Evolutionary conservation across 2,888 invertebrate species (phyloP).

Genomic region (Ophraella communa): DNA sequence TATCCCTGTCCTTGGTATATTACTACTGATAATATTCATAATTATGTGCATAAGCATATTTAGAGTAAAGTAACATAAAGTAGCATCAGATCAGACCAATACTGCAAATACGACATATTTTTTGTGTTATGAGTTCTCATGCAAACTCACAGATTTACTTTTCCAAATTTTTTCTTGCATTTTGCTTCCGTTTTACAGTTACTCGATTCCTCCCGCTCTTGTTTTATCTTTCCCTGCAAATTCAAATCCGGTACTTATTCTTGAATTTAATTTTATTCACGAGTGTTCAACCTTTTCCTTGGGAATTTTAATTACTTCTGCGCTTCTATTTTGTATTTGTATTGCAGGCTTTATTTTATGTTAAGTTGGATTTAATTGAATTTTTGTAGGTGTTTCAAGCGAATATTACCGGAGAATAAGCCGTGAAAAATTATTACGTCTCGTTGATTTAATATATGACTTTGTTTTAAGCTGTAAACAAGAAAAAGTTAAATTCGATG

Average conservation of each 20-base stretch:
- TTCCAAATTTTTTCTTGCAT: constrained; percentile 1
- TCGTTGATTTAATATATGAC: background rate
- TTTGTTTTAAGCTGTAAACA: background rate
- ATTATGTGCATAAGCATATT: no score
- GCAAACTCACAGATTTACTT: constrained; percentile 8
- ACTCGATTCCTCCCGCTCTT: background rate
- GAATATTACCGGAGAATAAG: background rate
- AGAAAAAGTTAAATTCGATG: background rate
- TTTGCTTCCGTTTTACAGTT: background rate
- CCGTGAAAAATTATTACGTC: background rate
- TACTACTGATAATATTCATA: no score
- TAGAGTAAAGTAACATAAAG: no score
- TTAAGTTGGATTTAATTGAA: constrained; percentile 47
- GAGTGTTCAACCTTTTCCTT: constrained; percentile 55
- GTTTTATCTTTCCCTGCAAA: constrained; percentile 38
- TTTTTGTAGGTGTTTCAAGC: constrained; percentile 38
- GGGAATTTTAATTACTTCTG: constrained; percentile 58
- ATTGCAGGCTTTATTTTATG: constrained; percentile 48
- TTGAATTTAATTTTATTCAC: constrained; percentile 56
- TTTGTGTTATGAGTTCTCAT: constrained; percentile 15
- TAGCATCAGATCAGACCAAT: no score
- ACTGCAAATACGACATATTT: no score
- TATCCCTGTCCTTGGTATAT: no score
- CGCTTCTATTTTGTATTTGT: constrained; percentile 54
- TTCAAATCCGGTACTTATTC: constrained; percentile 57